Evolutionary conservation across 2,113 vertebrate species (phyloP), one percentile per base, ranked within the genome.

Genomic region (Microcebus jonahi): DNA sequence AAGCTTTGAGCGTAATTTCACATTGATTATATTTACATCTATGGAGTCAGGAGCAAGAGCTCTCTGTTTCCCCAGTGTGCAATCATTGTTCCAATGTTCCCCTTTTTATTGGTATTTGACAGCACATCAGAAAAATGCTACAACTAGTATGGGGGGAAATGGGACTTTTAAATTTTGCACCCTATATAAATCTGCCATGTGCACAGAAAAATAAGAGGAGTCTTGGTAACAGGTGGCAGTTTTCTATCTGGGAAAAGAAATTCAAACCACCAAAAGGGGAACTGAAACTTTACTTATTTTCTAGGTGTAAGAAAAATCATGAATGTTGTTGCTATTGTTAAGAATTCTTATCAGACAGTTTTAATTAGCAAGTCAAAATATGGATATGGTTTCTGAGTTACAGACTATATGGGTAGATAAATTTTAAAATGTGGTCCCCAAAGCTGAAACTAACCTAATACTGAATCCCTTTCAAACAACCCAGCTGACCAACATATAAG

Each of bases 161-260:
- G 45, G 48, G 73, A 90, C 87, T 90, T 96, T 45, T 76, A 85
- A 70, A 65, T 87, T 93, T 76, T 95, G n/a, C 50, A 79, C n/a
- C 45, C 50, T 70, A 81, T 57, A 76, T 82, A 95, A 95, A 95
- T 90, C 73, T 96, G 29, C n/a, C 65, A n/a, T 36, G 25, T 77
- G 13, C 68, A 57, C 20, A 89, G 31, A 84, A 85, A 91, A 94
- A 93, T 71, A 92, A 94, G 63, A 68, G 23, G 29, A 55, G 11
- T 86, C 20, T 80, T 87, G 61, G 65, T 93, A 61, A 86, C 92
- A 95, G 73, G 75, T 89, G 67, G 63, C 59, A 92, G 59, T 91
- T 93, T 95, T 91, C 90, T 79, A 87, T 79, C 55, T 71, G 45
- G 45, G 80, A 92, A 97, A 91, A 89, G 36, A 96, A 31, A 94